These are phyloP conservation scores for Saturnia pavonia DNA, from an alignment of 2,888 invertebrate species.

Conservation along the genomic window DNA sequence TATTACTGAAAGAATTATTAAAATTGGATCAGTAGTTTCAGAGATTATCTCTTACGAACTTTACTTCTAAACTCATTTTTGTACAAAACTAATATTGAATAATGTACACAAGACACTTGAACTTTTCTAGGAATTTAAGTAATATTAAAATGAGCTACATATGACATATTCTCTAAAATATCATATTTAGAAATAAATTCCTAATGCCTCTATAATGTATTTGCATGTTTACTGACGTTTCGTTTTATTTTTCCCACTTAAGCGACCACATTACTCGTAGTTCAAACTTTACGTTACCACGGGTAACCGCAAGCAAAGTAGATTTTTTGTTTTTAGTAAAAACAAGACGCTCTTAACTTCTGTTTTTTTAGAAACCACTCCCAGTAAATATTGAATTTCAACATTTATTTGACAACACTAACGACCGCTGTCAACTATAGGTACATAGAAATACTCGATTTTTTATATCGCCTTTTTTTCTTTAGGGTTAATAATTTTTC, in stretches of 20 bases:
- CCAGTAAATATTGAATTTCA: constrained; percentile 58
- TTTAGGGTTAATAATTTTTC: not conserved
- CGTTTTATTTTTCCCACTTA: constrained; percentile 17
- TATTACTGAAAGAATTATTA: too few species aligned
- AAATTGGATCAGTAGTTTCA: too few species aligned
- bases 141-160: too few species aligned
- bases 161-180: too few species aligned
- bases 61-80: too few species aligned
- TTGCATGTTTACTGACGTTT: constrained; percentile 5
- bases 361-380: constrained; percentile 70
- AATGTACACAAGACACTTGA: too few species aligned
- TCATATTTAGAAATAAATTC: not conserved
- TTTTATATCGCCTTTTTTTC: not conserved
- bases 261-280: constrained; percentile 13
- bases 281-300: constrained; percentile 18
- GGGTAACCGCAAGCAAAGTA: constrained; percentile 28
- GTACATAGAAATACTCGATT: not conserved
- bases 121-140: too few species aligned
- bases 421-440: constrained; percentile 46
- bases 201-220: constrained; percentile 13
- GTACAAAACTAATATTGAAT: too few species aligned
- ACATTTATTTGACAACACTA: constrained; percentile 55
- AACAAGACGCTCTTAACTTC: constrained; percentile 74
- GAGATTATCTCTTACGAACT: not conserved
- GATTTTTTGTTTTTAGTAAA: constrained; percentile 67